Percentiles rank a stretch among this genome's conserved stretches.
These are phyloP conservation scores for Drosophila prostipennis DNA, from an alignment of 2,888 invertebrate genomes.

Conservation along the genomic window DNA sequence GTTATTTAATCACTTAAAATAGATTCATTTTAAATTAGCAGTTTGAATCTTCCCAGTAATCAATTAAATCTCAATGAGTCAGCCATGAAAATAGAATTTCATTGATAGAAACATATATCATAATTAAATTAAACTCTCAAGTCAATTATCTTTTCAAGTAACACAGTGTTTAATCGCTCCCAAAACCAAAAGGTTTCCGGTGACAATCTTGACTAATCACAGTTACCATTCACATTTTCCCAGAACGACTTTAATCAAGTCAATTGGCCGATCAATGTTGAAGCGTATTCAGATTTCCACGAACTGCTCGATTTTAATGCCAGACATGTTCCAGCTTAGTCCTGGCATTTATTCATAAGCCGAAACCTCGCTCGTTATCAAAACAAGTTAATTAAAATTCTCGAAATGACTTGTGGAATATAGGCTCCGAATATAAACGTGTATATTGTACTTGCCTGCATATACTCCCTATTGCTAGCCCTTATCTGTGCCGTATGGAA, in stretches of 20 bases:
- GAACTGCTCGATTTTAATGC: slow-evolving; percentile 15
- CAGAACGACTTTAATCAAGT: not conserved
- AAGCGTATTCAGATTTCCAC: slow-evolving; percentile 8
- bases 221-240: not conserved
- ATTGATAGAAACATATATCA: not conserved
- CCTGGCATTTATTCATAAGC: slow-evolving; percentile 14
- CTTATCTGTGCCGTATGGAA: slow-evolving; percentile 53
- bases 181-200: not conserved
- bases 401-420: slow-evolving; percentile 54
- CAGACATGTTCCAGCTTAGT: slow-evolving; percentile 19
- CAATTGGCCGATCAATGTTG: slow-evolving; percentile 5
- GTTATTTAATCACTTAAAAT: not conserved
- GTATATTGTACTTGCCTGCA: slow-evolving; percentile 41
- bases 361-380: slow-evolving; percentile 39
- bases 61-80: not conserved
- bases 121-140: not conserved
- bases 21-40: not conserved
- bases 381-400: slow-evolving; percentile 78
- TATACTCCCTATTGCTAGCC: slow-evolving; percentile 63
- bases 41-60: not conserved
- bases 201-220: not conserved
- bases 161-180: not conserved
- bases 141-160: not conserved
- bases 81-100: not conserved
- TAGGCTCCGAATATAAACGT: slow-evolving; percentile 15